A percentile compares a stretch with the other conserved stretches of the same genome.
Conservation (phyloP, 2,888 invertebrate species). For the Carcina quercana region DNA sequence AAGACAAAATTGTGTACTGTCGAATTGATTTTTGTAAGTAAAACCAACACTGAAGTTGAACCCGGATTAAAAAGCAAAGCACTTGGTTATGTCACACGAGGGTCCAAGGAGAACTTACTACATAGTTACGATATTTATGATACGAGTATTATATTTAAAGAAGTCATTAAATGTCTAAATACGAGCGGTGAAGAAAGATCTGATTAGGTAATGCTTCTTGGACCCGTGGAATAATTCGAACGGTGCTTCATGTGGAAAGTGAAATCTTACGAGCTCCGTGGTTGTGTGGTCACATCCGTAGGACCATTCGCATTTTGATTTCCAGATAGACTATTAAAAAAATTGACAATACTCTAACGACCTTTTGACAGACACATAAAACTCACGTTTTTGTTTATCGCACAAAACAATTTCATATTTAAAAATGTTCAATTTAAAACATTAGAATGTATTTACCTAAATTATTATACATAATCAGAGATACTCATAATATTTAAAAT, state of each 20-base stretch:
- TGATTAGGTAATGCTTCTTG: too few relatives aligned
- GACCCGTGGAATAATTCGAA: too few relatives aligned
- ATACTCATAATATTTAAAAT: constrained; percentile 37
- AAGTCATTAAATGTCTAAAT: too few relatives aligned
- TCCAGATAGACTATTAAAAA: constrained; percentile 37
- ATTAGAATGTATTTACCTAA: constrained; percentile 30
- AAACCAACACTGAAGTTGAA: too few relatives aligned
- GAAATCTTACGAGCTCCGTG: constrained; percentile 52
- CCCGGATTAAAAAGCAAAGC: too few relatives aligned
- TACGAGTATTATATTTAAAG: too few relatives aligned
- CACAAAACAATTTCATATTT: constrained; percentile 43
- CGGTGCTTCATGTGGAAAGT: background rate
- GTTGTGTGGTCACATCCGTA: constrained; percentile 55
- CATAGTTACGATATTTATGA: too few relatives aligned
- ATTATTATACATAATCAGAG: constrained; percentile 29
- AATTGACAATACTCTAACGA: constrained; percentile 60
- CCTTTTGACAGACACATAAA: constrained; percentile 48
- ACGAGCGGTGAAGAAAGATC: too few relatives aligned
- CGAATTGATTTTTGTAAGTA: too few relatives aligned
- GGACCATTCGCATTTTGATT: constrained; percentile 20
- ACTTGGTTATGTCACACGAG: too few relatives aligned
- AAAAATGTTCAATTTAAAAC: constrained; percentile 21
- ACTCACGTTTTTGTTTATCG: constrained; percentile 46
- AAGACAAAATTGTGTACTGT: too few relatives aligned
- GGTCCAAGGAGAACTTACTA: too few relatives aligned